Conservation (phyloP, 2,113 vertebrate species). For the Mugil cephalus region DNA sequence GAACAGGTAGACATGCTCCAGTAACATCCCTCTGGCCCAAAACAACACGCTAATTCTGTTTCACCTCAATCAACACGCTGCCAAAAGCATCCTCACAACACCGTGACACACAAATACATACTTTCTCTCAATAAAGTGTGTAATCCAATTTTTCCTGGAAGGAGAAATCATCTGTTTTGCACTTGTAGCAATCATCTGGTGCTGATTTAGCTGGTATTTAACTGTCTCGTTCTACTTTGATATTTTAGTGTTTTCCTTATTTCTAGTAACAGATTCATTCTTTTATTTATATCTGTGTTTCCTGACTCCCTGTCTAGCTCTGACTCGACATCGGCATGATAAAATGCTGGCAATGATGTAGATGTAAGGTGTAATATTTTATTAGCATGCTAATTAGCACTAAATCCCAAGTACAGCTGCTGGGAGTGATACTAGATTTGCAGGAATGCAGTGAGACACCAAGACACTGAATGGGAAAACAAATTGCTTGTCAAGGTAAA, state of each 20-base stretch:
- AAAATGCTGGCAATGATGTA: no score
- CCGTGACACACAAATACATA: background rate
- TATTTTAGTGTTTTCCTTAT: background rate
- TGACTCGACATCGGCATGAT: no score
- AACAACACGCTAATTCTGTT: slow-evolving; percentile 57
- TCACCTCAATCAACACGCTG: slow-evolving; percentile 38
- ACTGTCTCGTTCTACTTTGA: slow-evolving; percentile 22
- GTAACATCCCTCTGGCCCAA: slow-evolving; percentile 52
- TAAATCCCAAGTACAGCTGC: background rate
- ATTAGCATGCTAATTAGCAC: slow-evolving; percentile 11
- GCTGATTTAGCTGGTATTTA: slow-evolving; percentile 9
- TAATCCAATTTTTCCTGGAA: background rate
- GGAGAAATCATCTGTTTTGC: background rate
- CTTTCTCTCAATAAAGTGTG: background rate
- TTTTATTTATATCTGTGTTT: no score
- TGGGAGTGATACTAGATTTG: no score
- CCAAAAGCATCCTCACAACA: slow-evolving; percentile 7
- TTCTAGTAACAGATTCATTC: background rate
- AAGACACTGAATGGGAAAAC: no score
- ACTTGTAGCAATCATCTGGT: background rate
- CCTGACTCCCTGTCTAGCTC: no score
- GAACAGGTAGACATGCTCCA: slow-evolving; percentile 67
- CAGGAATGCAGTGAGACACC: no score
- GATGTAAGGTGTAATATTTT: no score
- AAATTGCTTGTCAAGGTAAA: no score